phyloP scores from a whole-genome alignment of 37 sponge, comb jelly and placozoan species.

The Chondrilla cf. caribensis region DNA sequence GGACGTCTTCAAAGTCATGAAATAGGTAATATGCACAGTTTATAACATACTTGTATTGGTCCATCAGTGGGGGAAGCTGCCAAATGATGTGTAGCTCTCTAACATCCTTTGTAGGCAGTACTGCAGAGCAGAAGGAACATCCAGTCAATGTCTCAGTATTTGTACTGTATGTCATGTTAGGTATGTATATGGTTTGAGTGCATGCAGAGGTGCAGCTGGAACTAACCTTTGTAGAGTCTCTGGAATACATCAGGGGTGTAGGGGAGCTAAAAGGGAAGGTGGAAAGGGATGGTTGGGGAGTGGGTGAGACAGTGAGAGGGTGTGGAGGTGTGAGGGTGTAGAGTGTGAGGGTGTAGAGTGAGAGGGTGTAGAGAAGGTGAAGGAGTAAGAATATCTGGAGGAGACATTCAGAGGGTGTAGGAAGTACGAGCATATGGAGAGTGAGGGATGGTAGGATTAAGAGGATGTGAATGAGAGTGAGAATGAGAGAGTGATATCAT shows the following conservation, averaged over 20 bases:
- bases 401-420: too few relatives aligned
- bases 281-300: not conserved
- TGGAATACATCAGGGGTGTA: slow-evolving; percentile 33
- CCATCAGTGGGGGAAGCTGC: slow-evolving; percentile 47
- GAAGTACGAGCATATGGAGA: too few relatives aligned
- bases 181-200: not conserved
- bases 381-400: too few relatives aligned
- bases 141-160: too few relatives aligned
- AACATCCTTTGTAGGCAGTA: slow-evolving; percentile 54
- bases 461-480: too few relatives aligned
- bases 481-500: too few relatives aligned
- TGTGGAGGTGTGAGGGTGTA: too few relatives aligned
- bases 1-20: not conserved
- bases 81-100: slow-evolving; percentile 52
- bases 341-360: not conserved
- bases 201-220: not conserved
- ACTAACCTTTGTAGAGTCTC: slow-evolving; percentile 51
- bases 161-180: too few relatives aligned
- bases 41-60: slow-evolving; percentile 61
- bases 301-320: not conserved
- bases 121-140: slow-evolving; percentile 17
- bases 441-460: too few relatives aligned
- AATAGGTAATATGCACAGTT: not conserved
- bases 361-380: not conserved
- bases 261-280: slow-evolving; percentile 18